Evolutionary conservation across 2,797 vertebrate genomes (phyloP).

Genomic region (Pseudomugil tenellus): DNA sequence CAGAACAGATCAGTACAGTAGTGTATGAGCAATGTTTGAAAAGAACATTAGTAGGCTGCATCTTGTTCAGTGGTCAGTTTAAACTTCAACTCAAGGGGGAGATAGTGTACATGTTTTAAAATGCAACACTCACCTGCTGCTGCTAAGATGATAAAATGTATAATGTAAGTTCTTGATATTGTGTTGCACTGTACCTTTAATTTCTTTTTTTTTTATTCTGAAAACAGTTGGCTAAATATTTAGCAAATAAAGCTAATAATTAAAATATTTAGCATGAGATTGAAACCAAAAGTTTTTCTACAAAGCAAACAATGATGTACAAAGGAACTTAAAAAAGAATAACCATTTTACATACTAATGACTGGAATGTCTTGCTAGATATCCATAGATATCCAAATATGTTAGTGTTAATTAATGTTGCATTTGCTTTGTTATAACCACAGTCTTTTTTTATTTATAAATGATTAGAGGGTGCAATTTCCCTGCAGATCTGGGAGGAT

Average conservation of each 20-base stretch:
- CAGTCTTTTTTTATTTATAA: neutral
- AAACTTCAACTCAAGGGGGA: slow-evolving; percentile 57
- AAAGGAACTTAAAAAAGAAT: neutral
- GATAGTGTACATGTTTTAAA: slow-evolving; percentile 45
- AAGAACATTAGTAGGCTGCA: neutral
- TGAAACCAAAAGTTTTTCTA: neutral
- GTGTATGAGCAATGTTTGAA: neutral
- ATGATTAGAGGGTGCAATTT: neutral
- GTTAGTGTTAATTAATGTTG: slow-evolving; percentile 29
- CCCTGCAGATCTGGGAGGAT: slow-evolving; percentile 1
- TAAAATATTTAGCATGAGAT: neutral
- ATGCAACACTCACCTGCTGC: slow-evolving; percentile 8
- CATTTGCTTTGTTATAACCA: slow-evolving; percentile 11
- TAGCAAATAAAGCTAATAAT: neutral
- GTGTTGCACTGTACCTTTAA: neutral
- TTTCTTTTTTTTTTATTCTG: slow-evolving; percentile 1
- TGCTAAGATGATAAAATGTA: neutral
- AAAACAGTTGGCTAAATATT: neutral
- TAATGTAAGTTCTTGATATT: neutral
- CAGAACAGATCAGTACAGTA: neutral
- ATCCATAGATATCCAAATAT: slow-evolving; percentile 28
- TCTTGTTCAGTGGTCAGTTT: neutral
- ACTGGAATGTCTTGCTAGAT: neutral
- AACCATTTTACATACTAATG: slow-evolving; percentile 3
- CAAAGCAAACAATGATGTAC: neutral